Conservation (phyloP, 2,888 invertebrate species). For the Carcina quercana region DNA sequence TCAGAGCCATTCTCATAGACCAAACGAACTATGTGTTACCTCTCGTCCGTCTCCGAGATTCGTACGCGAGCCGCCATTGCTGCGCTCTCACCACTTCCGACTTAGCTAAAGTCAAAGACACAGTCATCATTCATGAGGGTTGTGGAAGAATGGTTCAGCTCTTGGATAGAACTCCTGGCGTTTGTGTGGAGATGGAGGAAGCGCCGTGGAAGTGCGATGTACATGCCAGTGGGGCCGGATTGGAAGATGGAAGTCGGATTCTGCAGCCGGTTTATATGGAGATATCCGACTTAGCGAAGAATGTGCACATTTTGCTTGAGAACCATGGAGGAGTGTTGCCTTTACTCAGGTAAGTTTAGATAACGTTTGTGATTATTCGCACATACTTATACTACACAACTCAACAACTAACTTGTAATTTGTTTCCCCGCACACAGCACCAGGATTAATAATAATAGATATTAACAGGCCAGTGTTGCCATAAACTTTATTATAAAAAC, state of each 20-base stretch:
- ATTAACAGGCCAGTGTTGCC: too few species aligned
- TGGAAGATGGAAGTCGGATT: conserved; percentile 64
- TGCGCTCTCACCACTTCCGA: conserved; percentile 83
- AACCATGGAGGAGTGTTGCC: conserved; percentile 86
- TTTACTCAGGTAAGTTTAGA: conserved; percentile 80
- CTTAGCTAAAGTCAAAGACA: conserved; percentile 83
- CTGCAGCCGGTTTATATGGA: conserved; percentile 80
- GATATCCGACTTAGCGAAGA: conserved; percentile 77
- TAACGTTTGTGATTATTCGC: too few species aligned
- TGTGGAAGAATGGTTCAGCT: conserved; percentile 60
- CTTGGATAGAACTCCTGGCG: conserved; percentile 47
- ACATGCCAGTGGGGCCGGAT: conserved; percentile 48
- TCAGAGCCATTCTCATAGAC: conserved; percentile 83
- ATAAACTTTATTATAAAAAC: too few species aligned
- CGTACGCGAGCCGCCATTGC: conserved; percentile 87
- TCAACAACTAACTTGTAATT: too few species aligned
- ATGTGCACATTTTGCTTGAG: conserved; percentile 79
- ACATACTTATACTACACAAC: too few species aligned
- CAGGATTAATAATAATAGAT: too few species aligned
- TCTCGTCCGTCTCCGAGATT: conserved; percentile 86
- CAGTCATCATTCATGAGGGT: conserved; percentile 68
- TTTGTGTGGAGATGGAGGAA: conserved; percentile 51
- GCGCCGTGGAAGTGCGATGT: conserved; percentile 70
- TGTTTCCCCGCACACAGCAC: too few species aligned
- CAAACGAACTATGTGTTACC: conserved; percentile 80